phyloP scores from a whole-genome alignment of 2,113 vertebrate species.

The Melanerpes aurifrons region DNA sequence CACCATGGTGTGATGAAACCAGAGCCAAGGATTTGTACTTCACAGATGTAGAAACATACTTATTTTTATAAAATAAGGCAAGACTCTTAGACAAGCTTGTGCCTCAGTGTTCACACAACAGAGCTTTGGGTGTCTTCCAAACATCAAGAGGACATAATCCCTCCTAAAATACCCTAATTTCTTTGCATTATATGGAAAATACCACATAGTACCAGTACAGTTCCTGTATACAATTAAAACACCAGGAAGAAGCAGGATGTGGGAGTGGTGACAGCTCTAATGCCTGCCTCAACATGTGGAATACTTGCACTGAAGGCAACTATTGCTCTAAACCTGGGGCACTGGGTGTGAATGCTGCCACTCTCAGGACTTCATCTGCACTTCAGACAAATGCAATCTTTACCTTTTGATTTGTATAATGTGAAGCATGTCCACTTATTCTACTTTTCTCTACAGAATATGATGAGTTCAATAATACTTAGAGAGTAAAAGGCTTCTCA shows the following conservation, averaged over 20 bases:
- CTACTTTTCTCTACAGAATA: background rate
- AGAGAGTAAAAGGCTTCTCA: background rate
- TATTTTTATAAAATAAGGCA: no score
- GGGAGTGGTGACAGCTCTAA: fast-evolving
- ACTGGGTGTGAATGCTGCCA: background rate
- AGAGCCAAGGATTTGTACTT: background rate
- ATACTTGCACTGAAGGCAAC: background rate
- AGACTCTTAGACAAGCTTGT: background rate
- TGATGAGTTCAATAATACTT: background rate
- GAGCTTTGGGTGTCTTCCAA: background rate
- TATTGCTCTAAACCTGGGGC: background rate
- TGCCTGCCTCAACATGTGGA: background rate
- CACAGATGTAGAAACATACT: background rate
- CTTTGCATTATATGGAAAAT: background rate
- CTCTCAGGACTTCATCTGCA: background rate
- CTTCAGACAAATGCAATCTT: background rate
- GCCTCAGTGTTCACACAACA: background rate
- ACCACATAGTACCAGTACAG: background rate
- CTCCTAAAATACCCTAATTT: background rate
- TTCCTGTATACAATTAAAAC: background rate
- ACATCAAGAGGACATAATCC: background rate
- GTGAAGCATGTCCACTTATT: background rate
- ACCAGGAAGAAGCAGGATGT: background rate
- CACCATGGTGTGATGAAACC: background rate
- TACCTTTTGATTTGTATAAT: background rate